Evolutionary conservation across 2,888 invertebrate species (phyloP).

Genomic region (Cephus spinipes): DNA sequence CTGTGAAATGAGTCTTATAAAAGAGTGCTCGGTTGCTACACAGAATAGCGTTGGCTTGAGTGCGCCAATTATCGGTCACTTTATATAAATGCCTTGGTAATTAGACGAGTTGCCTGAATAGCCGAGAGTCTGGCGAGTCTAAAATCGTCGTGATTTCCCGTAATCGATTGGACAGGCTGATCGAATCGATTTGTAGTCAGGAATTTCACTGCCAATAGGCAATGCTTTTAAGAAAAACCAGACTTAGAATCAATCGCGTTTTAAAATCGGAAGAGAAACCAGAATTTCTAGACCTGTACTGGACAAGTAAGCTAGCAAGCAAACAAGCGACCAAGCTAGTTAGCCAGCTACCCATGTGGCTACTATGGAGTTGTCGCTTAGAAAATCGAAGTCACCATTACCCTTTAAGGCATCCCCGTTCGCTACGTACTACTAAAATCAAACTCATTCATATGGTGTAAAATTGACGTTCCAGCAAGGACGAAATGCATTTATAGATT

Average conservation of each 20-base stretch:
- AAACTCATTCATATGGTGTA: neutral
- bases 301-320: neutral
- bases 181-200: conserved; percentile 10
- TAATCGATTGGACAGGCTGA: conserved; percentile 12
- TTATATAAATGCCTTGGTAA: neutral
- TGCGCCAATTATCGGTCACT: neutral
- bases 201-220: conserved; percentile 38
- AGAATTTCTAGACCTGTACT: conserved; percentile 18
- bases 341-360: neutral
- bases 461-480: neutral
- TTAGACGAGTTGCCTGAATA: conserved; percentile 21
- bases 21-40: neutral
- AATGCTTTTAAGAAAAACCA: conserved; percentile 30
- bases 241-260: conserved; percentile 14
- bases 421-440: neutral
- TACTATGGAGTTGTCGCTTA: neutral
- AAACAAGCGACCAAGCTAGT: neutral
- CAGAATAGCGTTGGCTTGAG: neutral
- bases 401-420: neutral
- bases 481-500: neutral
- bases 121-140: conserved; percentile 10
- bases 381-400: neutral
- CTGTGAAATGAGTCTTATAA: neutral
- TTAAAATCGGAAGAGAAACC: conserved; percentile 41
- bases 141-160: conserved; percentile 35